Evolutionary conservation across 2,113 vertebrate genomes (phyloP).

Genomic region (Lampris megalopsis): DNA sequence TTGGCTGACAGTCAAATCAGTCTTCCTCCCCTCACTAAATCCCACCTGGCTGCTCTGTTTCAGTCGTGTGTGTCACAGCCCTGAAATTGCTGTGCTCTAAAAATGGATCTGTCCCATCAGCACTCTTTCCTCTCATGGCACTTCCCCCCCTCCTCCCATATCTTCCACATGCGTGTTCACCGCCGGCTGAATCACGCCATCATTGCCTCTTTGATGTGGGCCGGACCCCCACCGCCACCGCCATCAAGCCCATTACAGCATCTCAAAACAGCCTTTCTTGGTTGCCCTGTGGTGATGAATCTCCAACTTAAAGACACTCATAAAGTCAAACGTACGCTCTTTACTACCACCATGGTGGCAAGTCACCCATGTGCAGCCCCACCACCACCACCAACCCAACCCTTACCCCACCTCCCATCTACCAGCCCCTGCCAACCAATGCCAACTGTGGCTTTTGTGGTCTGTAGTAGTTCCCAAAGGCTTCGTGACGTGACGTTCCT

Average conservation of each 20-base stretch:
- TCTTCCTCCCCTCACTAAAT: constrained; percentile 4
- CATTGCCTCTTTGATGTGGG: constrained; percentile 59
- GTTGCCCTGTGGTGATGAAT: constrained; percentile 58
- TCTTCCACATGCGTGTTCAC: constrained; percentile 27
- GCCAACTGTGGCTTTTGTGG: constrained; percentile 54
- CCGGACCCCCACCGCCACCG: constrained; percentile 13
- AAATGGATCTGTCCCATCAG: no score
- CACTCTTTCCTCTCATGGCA: no score
- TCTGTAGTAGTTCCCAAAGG: constrained; percentile 63
- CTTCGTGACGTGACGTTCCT: constrained; percentile 46
- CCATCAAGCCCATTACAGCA: constrained; percentile 45
- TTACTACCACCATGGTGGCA: constrained; percentile 61
- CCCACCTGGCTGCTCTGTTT: constrained; percentile 20
- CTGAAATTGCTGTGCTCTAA: no score
- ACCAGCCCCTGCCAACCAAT: no score
- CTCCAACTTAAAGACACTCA: constrained; percentile 56
- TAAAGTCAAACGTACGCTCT: constrained; percentile 64
- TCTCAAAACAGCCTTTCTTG: constrained; percentile 54
- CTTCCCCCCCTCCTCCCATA: no score
- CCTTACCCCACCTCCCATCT: no score
- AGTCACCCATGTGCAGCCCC: constrained; percentile 43
- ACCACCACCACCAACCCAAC: no score
- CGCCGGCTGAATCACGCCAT: constrained; percentile 58
- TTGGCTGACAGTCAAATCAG: no score
- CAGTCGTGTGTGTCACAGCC: neutral